Evolutionary conservation across 1,140 invertebrate species (phyloP).

Genomic region (Zaprionus kolodkinae): DNA sequence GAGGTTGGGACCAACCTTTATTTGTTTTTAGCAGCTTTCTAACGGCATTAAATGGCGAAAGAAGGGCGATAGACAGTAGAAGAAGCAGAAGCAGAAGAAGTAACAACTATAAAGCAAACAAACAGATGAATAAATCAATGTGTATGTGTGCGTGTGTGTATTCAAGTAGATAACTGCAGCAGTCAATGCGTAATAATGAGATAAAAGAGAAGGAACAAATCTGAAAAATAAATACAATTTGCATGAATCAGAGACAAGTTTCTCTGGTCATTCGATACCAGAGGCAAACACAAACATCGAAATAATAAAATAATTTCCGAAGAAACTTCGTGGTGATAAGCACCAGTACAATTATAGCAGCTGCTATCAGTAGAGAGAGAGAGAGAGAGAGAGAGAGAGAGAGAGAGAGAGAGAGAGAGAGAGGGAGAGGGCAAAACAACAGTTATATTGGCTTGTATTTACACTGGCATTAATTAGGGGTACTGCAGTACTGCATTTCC

Average conservation of each 20-base stretch:
- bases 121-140: constrained; percentile 37
- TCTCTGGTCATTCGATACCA: constrained; percentile 11
- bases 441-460: background rate
- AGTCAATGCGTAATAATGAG: constrained; percentile 27
- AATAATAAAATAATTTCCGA: constrained; percentile 27
- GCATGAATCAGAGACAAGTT: constrained; percentile 48
- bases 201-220: constrained; percentile 40
- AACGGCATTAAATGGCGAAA: constrained; percentile 64
- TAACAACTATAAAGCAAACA: constrained; percentile 8
- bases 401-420: background rate
- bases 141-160: background rate
- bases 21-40: constrained; percentile 79
- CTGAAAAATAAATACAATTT: constrained; percentile 49
- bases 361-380: constrained; percentile 16
- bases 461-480: background rate
- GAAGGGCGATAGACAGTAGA: constrained; percentile 50
- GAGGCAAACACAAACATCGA: background rate
- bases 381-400: background rate
- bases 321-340: constrained; percentile 48
- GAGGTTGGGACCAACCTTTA: constrained; percentile 57
- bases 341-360: background rate
- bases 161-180: constrained; percentile 15
- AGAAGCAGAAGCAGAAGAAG: background rate
- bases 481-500: background rate
- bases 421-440: background rate